Conservation (phyloP, 2,888 invertebrate species). For the Hyles lineata region DNA sequence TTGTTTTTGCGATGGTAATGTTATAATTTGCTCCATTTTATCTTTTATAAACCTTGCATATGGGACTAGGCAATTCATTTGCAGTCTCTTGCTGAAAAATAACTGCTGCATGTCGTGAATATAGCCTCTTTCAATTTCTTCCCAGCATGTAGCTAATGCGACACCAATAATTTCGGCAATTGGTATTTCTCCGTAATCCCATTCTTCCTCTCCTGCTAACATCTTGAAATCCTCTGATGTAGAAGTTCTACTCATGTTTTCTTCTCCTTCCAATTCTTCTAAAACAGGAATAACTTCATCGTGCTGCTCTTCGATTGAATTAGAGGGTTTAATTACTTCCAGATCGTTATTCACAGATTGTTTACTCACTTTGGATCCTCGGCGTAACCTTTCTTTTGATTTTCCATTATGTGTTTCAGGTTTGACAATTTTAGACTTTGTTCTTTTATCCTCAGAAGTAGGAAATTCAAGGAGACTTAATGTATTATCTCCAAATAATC, state of each 20-base stretch:
- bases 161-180: constrained; percentile 65
- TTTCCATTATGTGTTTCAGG: constrained; percentile 60
- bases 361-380: constrained; percentile 61
- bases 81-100: constrained; percentile 84
- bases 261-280: constrained; percentile 53
- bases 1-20: constrained; percentile 85
- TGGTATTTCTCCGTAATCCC: constrained; percentile 76
- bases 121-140: constrained; percentile 78
- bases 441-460: constrained; percentile 64
- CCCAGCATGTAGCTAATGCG: constrained; percentile 80
- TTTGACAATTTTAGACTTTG: constrained; percentile 70
- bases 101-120: constrained; percentile 82
- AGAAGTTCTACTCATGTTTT: constrained; percentile 44
- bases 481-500: constrained; percentile 74
- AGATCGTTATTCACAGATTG: constrained; percentile 51
- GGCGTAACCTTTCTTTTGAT: constrained; percentile 62
- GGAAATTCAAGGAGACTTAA: constrained; percentile 68
- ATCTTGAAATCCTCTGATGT: constrained; percentile 57
- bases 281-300: constrained; percentile 46
- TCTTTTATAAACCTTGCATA: constrained; percentile 82
- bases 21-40: constrained; percentile 83
- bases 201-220: constrained; percentile 75
- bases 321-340: constrained; percentile 59
- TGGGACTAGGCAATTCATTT: constrained; percentile 83
- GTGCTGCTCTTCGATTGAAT: constrained; percentile 46